Conservation (phyloP, 2,888 invertebrate genomes). For the Acronicta aceris region DNA sequence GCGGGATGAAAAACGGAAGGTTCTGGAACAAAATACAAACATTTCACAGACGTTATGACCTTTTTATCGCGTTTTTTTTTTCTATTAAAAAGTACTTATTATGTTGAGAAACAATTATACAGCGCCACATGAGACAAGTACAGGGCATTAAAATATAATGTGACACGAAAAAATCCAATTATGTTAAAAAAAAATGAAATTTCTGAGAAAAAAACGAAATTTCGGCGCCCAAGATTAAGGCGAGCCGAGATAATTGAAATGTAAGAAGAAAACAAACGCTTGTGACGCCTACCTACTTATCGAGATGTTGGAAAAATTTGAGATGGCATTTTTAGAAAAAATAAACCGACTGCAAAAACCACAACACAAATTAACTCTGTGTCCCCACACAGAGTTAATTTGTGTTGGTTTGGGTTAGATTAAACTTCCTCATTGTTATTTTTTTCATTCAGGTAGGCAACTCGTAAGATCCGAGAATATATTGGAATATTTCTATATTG, state of each 20-base stretch:
- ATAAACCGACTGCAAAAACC: too few species aligned
- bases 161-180: constrained; percentile 43
- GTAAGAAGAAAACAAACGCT: constrained; percentile 59
- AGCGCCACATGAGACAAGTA: not conserved
- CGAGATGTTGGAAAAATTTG: constrained; percentile 29
- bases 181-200: constrained; percentile 39
- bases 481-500: too few species aligned
- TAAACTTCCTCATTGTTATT: too few species aligned
- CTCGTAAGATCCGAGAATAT: too few species aligned
- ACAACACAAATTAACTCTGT: too few species aligned
- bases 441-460: too few species aligned
- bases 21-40: constrained; percentile 26
- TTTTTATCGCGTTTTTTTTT: constrained; percentile 40
- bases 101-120: too few species aligned
- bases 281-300: constrained; percentile 37
- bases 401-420: too few species aligned
- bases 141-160: constrained; percentile 17
- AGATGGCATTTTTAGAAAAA: constrained; percentile 32
- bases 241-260: constrained; percentile 64
- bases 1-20: constrained; percentile 25
- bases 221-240: constrained; percentile 37
- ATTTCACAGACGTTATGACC: constrained; percentile 34
- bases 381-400: too few species aligned
- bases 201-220: constrained; percentile 38
- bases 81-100: constrained; percentile 22